Evolutionary conservation across 2,797 vertebrate genomes (phyloP).

Genomic region (Phylloscopus collybita): DNA sequence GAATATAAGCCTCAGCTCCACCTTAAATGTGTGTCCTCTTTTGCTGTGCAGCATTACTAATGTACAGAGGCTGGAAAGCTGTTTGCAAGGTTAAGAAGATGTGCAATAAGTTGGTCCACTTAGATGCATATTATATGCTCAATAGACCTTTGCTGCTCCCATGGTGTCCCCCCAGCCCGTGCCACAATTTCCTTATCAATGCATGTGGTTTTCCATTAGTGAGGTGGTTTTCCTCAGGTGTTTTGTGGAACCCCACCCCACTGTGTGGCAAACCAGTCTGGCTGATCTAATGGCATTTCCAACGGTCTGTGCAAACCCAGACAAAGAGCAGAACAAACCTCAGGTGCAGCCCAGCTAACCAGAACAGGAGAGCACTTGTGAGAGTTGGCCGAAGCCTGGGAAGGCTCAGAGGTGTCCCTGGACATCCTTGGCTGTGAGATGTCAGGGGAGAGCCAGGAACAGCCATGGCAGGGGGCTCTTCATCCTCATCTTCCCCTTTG

Average conservation of each 20-base stretch:
- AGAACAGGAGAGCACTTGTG: not conserved
- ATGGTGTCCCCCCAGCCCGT: not conserved
- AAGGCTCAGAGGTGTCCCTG: not conserved
- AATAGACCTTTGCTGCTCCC: not conserved
- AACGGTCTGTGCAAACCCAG: rapidly evolving
- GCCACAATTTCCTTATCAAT: not conserved
- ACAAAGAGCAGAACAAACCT: not conserved
- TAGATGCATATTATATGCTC: conserved; percentile 8
- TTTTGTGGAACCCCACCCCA: not conserved
- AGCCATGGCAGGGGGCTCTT: rapidly evolving
- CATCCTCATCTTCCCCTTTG: not conserved
- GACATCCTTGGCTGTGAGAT: not conserved
- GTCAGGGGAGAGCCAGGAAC: rapidly evolving
- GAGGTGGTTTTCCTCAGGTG: not conserved
- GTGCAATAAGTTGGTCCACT: not conserved
- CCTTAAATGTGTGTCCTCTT: not conserved
- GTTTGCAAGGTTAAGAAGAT: not conserved
- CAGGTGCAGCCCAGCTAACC: no score
- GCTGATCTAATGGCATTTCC: not conserved
- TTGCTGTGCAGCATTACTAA: not conserved
- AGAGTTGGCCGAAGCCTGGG: not conserved
- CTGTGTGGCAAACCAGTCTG: rapidly evolving
- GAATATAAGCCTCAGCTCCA: not conserved
- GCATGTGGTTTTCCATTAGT: not conserved
- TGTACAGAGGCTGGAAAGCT: not conserved